phyloP scores from a whole-genome alignment of 2,888 invertebrate genomes.

The Lamellibrachia satsuma region DNA sequence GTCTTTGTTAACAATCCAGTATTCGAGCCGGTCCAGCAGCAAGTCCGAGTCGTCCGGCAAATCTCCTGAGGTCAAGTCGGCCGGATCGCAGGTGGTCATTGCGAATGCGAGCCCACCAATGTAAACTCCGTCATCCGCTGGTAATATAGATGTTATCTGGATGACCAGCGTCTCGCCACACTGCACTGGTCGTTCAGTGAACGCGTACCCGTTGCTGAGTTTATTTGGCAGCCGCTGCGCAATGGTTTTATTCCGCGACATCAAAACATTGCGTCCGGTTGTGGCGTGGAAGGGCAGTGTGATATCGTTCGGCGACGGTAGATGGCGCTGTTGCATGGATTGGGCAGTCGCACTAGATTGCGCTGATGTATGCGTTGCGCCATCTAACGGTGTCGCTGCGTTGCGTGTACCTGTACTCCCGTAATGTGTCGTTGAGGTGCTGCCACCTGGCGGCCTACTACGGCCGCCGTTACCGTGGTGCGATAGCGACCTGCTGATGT shows the following conservation, averaged over 20 bases:
- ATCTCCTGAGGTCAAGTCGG: constrained; percentile 73
- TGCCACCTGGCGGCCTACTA: neutral
- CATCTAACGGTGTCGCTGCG: neutral
- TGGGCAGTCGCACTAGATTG: neutral
- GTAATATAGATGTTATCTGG: constrained; percentile 68
- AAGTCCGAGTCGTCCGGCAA: constrained; percentile 76
- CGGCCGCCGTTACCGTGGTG: neutral
- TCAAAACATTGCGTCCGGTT: neutral
- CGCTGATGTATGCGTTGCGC: neutral
- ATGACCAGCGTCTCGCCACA: neutral
- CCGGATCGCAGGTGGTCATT: constrained; percentile 93
- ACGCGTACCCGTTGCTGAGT: constrained; percentile 77
- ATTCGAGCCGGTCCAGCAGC: constrained; percentile 90
- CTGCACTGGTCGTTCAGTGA: constrained; percentile 83
- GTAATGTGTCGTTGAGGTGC: neutral
- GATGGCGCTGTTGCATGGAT: neutral
- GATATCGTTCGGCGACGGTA: neutral
- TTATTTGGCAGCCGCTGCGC: neutral
- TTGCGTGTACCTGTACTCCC: neutral
- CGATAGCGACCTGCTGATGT: neutral
- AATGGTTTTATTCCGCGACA: neutral
- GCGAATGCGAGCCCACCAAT: constrained; percentile 88
- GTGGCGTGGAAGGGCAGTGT: neutral
- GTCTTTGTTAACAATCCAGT: constrained; percentile 92
- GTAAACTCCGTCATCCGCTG: neutral